phyloP scores from a whole-genome alignment of 1,140 invertebrate genomes.

The Pogonomyrmex californicus region DNA sequence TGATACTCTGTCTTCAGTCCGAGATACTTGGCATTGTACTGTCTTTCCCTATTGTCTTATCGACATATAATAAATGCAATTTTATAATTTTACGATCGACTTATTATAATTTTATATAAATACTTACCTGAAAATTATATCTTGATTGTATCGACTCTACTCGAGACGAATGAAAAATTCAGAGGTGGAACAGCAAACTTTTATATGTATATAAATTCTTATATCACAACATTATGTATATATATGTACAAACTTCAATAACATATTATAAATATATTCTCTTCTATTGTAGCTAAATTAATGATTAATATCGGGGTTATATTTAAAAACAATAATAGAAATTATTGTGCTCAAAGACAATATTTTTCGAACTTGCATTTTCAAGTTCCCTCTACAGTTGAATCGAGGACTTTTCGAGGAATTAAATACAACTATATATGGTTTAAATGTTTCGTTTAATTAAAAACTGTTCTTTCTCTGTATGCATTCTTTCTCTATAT shows the following conservation, averaged over 20 bases:
- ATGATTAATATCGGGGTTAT: not conserved
- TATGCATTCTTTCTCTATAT: not conserved
- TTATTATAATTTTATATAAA: not conserved
- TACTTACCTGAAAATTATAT: constrained; percentile 42
- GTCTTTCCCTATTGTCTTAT: too few relatives aligned
- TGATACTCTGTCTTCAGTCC: too few relatives aligned
- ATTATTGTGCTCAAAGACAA: not conserved
- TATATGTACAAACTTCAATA: not conserved
- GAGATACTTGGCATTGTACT: too few relatives aligned
- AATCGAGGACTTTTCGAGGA: not conserved
- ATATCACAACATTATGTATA: constrained; percentile 27
- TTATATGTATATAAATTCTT: constrained; percentile 25
- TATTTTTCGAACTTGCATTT: not conserved
- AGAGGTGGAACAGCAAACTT: not conserved
- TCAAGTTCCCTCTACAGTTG: not conserved
- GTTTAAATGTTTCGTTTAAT: constrained; percentile 45
- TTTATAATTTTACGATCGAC: too few relatives aligned
- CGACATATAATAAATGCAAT: too few relatives aligned
- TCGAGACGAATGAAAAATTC: constrained; percentile 2
- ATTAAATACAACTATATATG: constrained; percentile 16
- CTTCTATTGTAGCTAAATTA: not conserved
- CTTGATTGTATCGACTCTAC: not conserved
- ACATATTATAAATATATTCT: constrained; percentile 17
- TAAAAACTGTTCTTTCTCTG: constrained; percentile 19
- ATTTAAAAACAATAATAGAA: not conserved